Base-by-base conservation (phyloP, 2,113 vertebrate species). In the Psittacula cyanocephala region DNA sequence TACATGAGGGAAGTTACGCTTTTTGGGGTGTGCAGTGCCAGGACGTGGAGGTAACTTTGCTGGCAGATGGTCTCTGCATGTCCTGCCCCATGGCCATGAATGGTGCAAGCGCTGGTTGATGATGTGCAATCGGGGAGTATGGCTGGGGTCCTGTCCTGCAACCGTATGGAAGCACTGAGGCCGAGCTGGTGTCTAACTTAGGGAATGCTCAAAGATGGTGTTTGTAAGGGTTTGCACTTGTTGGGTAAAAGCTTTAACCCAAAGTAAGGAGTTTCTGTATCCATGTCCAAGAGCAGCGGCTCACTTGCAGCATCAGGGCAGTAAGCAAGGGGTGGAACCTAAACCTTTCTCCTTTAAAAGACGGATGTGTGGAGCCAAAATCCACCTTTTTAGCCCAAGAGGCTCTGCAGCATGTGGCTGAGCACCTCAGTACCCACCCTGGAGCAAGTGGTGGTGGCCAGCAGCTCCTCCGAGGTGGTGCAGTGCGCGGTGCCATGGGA, bases 131-230 rank as follows among this genome's bases (percentile, higher is more conserved):
- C 0, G 0, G 41, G 23, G 3, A 0, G 1, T 16, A 11, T 17
- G 7, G 1, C 19, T 6, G 17, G 55, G 15, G 8, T 81, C 72
- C 68, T 7, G 3, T 60, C 33, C 52, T 49, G 67, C 1, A 17
- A 3, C 49, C 1, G 0, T 17, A 11, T 8, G 39, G 25, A 47
- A 10, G 4, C 0, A 0, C 62, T 0, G 1, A 65, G 41, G 55
- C 24, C 2, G 1, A 17, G 50, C 41, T 4, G 33, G 25, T 6
- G 7, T 28, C 7, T 3, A 8, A 23, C 15, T 71, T 4, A 0
- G 60, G 29, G 81, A 52, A 41, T 8, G 41, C 55, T 81, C 53
- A 7, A 2, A 52, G 74, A 16, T 24, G 35, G 17, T 33, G 35
- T 62, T 65, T 35, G 27, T 6, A 10, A 39, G 49, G 67, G 6